Conservation (phyloP, 2,797 vertebrate genomes). For the Holocentrus rufus region DNA sequence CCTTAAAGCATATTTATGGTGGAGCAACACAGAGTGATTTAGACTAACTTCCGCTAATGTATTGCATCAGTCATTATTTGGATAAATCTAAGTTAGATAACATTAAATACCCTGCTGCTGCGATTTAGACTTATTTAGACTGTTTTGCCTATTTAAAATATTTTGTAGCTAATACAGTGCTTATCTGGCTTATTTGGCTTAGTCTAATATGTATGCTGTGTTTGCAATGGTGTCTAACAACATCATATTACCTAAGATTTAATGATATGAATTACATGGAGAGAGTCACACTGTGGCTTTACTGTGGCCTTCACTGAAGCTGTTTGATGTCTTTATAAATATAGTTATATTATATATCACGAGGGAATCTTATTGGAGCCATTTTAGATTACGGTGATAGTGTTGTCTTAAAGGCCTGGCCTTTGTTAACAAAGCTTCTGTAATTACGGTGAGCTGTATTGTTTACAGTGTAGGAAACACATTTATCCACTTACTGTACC, state of each 20-base stretch:
- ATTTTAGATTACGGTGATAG: too few relatives aligned
- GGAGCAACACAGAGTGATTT: background rate
- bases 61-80: background rate
- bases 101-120: background rate
- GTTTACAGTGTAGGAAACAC: background rate
- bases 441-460: background rate
- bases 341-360: too few relatives aligned
- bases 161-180: background rate
- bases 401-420: too few relatives aligned
- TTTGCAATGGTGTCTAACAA: background rate
- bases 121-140: constrained; percentile 12
- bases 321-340: too few relatives aligned
- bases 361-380: too few relatives aligned
- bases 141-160: background rate
- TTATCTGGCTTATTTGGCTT: background rate
- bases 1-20: too few relatives aligned
- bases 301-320: too few relatives aligned
- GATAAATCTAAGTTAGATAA: background rate
- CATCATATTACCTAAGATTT: background rate
- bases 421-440: too few relatives aligned
- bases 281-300: too few relatives aligned
- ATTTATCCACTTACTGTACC: background rate
- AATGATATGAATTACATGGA: background rate
- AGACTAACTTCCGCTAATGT: background rate
- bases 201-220: background rate